phyloP scores from a whole-genome alignment of 2,888 invertebrate genomes.

The Tachina fera region DNA sequence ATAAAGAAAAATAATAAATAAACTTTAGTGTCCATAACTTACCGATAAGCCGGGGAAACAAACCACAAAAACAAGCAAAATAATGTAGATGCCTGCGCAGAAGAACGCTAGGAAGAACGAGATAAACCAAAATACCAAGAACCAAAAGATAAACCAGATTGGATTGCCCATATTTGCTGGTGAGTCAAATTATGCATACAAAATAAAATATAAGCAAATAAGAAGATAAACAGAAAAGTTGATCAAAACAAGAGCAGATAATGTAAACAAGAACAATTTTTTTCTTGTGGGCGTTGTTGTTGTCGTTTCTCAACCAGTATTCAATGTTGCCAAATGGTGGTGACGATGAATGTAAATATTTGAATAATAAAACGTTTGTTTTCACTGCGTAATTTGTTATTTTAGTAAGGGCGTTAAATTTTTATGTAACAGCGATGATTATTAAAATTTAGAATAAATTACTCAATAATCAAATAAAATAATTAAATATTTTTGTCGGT shows the following conservation, averaged over 20 bases:
- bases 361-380: background rate
- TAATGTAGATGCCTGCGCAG: slow-evolving; percentile 88
- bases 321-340: slow-evolving; percentile 34
- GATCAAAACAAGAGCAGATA: slow-evolving; percentile 41
- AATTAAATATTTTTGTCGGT: too few relatives aligned
- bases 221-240: slow-evolving; percentile 14
- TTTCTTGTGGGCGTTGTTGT: slow-evolving; percentile 12
- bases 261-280: slow-evolving; percentile 51
- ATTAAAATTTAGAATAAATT: background rate
- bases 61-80: slow-evolving; percentile 87
- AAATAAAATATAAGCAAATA: slow-evolving; percentile 7
- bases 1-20: too few relatives aligned
- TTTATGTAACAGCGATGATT: background rate
- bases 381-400: background rate
- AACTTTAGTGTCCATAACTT: slow-evolving; percentile 80
- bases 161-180: slow-evolving; percentile 85
- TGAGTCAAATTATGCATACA: background rate
- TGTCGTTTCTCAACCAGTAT: slow-evolving; percentile 24
- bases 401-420: background rate
- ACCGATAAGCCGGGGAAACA: slow-evolving; percentile 88
- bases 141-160: slow-evolving; percentile 88
- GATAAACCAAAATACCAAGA: slow-evolving; percentile 87
- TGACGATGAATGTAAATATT: background rate
- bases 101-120: slow-evolving; percentile 87
- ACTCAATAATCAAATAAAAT: too few relatives aligned